A percentile compares a stretch with the other conserved stretches of the same genome.
Conservation (phyloP, 2,797 vertebrate species). For the Pterois miles region DNA sequence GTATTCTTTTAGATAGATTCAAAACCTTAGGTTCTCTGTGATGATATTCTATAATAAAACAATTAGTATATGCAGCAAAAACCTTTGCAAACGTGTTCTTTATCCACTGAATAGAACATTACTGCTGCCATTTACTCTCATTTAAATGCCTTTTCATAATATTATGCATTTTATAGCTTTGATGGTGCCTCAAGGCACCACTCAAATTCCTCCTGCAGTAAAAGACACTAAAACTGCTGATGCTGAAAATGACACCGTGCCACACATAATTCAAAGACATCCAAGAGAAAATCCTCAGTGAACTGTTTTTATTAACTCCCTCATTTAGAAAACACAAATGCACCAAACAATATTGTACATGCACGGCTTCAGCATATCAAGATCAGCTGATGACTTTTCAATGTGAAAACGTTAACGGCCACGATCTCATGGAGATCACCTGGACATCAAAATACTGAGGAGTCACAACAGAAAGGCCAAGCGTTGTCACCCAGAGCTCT, state of each 20-base stretch:
- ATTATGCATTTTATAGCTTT: constrained; percentile 74
- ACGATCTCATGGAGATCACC: constrained; percentile 93
- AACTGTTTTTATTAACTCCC: constrained; percentile 84
- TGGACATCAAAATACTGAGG: constrained; percentile 74
- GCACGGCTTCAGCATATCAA: constrained; percentile 86
- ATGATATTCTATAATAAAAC: constrained; percentile 43
- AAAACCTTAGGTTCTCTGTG: neutral
- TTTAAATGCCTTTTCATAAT: constrained; percentile 71
- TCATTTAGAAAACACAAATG: constrained; percentile 86
- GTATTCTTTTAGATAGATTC: neutral
- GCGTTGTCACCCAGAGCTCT: constrained; percentile 69
- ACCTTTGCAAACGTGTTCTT: constrained; percentile 33
- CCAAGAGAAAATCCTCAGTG: constrained; percentile 58
- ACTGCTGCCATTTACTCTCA: constrained; percentile 63
- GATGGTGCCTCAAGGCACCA: constrained; percentile 59
- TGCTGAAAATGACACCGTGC: constrained; percentile 71
- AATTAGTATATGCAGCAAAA: constrained; percentile 48
- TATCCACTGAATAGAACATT: constrained; percentile 53
- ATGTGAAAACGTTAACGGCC: constrained; percentile 91
- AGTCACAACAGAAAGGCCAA: constrained; percentile 82
- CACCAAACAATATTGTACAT: constrained; percentile 87
- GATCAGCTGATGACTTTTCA: constrained; percentile 92
- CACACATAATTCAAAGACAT: constrained; percentile 46
- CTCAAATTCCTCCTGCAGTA: constrained; percentile 69
- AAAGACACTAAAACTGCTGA: constrained; percentile 75